Conservation (phyloP, 1,140 invertebrate species). For the Ctenoplectra terminalis region DNA sequence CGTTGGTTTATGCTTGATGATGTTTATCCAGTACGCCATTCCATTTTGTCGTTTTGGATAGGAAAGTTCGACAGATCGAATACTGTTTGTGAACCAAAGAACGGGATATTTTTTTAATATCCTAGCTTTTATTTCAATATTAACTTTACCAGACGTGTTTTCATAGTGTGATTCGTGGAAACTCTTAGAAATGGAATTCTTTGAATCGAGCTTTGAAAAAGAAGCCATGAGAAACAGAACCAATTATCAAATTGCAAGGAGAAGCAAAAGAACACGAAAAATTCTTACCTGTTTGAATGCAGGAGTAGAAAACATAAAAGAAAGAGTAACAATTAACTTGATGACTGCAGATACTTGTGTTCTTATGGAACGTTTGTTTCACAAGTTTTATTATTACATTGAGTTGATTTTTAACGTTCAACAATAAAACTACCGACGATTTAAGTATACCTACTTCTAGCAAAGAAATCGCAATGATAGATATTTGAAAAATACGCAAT, state of each 20-base stretch:
- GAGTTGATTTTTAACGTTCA: too few relatives aligned
- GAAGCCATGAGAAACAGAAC: neutral
- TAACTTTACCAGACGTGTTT: neutral
- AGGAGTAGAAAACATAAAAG: too few relatives aligned
- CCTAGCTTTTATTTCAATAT: neutral
- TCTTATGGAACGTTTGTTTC: neutral
- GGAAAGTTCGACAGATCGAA: neutral
- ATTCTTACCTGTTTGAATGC: neutral
- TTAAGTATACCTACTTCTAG: too few relatives aligned
- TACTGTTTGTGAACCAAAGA: neutral
- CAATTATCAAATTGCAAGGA: conserved; percentile 3
- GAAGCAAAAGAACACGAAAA: neutral
- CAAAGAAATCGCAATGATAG: too few relatives aligned
- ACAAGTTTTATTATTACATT: too few relatives aligned
- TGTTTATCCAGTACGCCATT: neutral
- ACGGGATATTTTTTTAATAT: neutral
- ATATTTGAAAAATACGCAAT: too few relatives aligned
- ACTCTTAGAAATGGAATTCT: neutral
- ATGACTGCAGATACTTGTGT: neutral
- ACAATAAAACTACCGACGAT: too few relatives aligned
- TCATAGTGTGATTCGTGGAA: neutral
- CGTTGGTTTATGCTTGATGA: too few relatives aligned
- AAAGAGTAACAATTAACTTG: neutral
- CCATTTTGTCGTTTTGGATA: neutral
- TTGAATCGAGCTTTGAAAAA: neutral